Percentiles rank a stretch among this genome's conserved stretches.
Conservation (phyloP, 2,888 invertebrate species). For the Baronia brevicornis region DNA sequence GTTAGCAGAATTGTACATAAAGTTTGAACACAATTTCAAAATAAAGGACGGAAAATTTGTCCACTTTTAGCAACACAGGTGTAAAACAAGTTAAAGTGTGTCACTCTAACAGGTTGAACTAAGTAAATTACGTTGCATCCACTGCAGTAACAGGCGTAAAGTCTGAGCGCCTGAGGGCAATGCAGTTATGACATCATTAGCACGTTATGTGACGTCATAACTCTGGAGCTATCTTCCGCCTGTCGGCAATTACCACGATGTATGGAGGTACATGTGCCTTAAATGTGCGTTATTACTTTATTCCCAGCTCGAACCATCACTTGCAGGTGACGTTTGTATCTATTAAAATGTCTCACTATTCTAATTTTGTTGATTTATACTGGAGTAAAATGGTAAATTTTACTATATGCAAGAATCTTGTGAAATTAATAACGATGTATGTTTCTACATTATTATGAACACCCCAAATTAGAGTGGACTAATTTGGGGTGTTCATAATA, state of each 20-base stretch:
- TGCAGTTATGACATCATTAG: slow-evolving; percentile 72
- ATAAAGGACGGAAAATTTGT: background rate
- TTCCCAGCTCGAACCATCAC: too few relatives aligned
- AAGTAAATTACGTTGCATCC: slow-evolving; percentile 49
- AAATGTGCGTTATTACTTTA: slow-evolving; percentile 50
- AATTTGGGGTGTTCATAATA: too few relatives aligned
- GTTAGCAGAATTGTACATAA: background rate
- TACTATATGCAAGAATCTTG: too few relatives aligned
- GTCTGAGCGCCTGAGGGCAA: slow-evolving; percentile 46
- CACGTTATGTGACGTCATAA: slow-evolving; percentile 69
- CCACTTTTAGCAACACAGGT: slow-evolving; percentile 13
- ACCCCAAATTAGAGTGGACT: too few relatives aligned
- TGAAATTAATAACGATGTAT: too few relatives aligned
- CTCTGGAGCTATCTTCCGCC: slow-evolving; percentile 63
- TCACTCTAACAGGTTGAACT: slow-evolving; percentile 19
- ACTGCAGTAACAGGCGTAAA: slow-evolving; percentile 34
- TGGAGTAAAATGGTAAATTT: too few relatives aligned
- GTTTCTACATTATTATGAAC: too few relatives aligned
- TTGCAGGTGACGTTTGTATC: too few relatives aligned
- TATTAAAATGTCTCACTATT: too few relatives aligned
- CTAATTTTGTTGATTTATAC: too few relatives aligned
- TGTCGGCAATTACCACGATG: slow-evolving; percentile 65
- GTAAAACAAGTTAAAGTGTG: slow-evolving; percentile 22
- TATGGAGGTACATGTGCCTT: slow-evolving; percentile 52
- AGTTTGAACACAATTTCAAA: background rate